A percentile compares a stretch with the other conserved stretches of the same genome.
Conservation (phyloP, 2,113 vertebrate species). For the Zosterops lateralis region DNA sequence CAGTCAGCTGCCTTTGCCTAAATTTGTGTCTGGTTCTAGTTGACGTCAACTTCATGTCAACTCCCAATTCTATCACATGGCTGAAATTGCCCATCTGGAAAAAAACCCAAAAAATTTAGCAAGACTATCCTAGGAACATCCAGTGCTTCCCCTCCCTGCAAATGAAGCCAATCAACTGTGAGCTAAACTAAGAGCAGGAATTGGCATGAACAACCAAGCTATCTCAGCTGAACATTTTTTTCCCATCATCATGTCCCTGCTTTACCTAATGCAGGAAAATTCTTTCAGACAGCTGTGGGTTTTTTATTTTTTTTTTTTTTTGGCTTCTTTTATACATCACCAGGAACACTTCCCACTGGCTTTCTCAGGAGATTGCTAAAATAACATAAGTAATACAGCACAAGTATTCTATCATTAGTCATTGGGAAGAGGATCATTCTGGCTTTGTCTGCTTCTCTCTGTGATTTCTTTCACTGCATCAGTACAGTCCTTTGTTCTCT, state of each 20-base stretch:
- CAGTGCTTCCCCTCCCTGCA: background rate
- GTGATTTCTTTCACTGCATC: background rate
- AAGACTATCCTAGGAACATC: background rate
- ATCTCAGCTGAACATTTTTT: background rate
- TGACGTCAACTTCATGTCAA: background rate
- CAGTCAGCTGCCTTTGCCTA: background rate
- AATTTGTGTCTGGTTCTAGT: background rate
- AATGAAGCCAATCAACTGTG: slow-evolving; percentile 19
- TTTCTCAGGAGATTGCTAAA: slow-evolving; percentile 27
- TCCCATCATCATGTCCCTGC: background rate
- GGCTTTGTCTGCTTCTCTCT: background rate
- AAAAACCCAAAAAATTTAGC: background rate
- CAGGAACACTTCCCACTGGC: slow-evolving; percentile 6
- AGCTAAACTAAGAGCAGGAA: slow-evolving; percentile 29
- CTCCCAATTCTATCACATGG: background rate
- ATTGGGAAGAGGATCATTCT: background rate
- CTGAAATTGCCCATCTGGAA: background rate
- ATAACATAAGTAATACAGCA: background rate
- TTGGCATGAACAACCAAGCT: background rate
- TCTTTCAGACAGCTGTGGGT: slow-evolving; percentile 1
- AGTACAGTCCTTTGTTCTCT: background rate
- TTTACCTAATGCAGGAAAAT: background rate
- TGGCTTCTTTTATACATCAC: slow-evolving; percentile 5
- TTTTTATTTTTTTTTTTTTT: background rate
- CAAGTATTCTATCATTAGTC: slow-evolving; percentile 19